Conservation (phyloP, 1,140 invertebrate genomes). For the Calephelis virginiensis region DNA sequence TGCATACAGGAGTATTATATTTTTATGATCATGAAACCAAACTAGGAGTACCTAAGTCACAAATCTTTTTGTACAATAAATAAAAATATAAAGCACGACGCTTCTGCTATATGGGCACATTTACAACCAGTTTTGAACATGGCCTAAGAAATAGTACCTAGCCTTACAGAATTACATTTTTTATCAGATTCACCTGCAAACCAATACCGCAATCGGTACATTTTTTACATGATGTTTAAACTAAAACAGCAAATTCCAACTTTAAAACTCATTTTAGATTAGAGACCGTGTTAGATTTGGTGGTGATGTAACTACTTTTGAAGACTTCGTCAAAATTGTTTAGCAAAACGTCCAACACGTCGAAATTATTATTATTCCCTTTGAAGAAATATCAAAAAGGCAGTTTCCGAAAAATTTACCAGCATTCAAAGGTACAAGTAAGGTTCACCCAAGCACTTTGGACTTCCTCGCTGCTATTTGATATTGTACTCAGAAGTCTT, state of each 20-base stretch:
- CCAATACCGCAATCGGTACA: slow-evolving; percentile 14
- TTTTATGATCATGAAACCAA: slow-evolving; percentile 12
- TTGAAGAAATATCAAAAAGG: too few relatives aligned
- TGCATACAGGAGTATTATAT: slow-evolving; percentile 19
- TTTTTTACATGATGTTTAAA: slow-evolving; percentile 11
- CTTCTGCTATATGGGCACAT: slow-evolving; percentile 15
- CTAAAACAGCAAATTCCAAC: background rate
- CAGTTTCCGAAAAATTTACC: too few relatives aligned
- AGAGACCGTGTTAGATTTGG: background rate
- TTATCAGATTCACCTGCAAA: slow-evolving; percentile 12
- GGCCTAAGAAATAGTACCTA: too few relatives aligned
- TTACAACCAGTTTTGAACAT: slow-evolving; percentile 7
- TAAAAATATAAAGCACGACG: slow-evolving; percentile 11
- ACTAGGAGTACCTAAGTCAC: background rate
- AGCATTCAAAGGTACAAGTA: too few relatives aligned
- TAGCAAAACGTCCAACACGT: too few relatives aligned
- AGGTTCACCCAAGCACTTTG: too few relatives aligned
- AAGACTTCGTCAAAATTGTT: background rate
- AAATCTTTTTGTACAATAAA: slow-evolving; percentile 17
- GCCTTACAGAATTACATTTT: slow-evolving; percentile 16
- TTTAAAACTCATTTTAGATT: background rate
- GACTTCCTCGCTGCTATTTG: too few relatives aligned
- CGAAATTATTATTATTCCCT: too few relatives aligned
- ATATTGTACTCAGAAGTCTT: too few relatives aligned
- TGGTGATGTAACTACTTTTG: background rate